Percentiles rank a stretch among this genome's conserved stretches.
Conservation (phyloP, 2,113 vertebrate species). For the Parotia lawesii region DNA sequence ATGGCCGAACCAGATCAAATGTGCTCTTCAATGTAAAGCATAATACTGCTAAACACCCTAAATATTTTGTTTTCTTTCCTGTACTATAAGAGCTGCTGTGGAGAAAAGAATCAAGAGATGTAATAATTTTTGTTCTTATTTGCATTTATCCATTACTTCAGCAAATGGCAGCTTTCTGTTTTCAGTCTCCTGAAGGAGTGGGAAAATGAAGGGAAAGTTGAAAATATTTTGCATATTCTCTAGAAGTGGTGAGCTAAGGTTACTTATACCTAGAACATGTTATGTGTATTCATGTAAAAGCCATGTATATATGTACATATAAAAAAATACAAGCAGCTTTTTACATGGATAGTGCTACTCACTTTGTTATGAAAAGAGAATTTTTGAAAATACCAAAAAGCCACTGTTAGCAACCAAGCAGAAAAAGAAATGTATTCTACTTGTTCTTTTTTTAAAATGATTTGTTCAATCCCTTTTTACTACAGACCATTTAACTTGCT, state of each 20-base stretch:
- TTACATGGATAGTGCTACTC: neutral
- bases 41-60: neutral
- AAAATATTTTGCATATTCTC: neutral
- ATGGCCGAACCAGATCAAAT: neutral
- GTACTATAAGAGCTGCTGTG: neutral
- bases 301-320: neutral
- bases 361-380: neutral
- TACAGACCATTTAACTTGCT: slow-evolving; percentile 43
- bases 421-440: neutral
- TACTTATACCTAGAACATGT: neutral
- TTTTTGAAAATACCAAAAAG: neutral
- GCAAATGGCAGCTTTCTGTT: neutral
- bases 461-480: slow-evolving; percentile 28
- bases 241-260: neutral
- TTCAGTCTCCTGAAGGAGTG: neutral
- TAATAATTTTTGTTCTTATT: neutral
- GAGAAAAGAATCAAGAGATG: neutral
- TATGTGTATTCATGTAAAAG: neutral
- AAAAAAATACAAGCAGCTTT: neutral
- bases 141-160: neutral
- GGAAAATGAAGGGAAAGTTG: neutral
- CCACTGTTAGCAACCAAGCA: neutral
- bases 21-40: neutral
- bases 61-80: neutral
- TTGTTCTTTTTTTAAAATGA: neutral